phyloP scores from a whole-genome alignment of 2,888 invertebrate species.

The Keiferia lycopersicella region DNA sequence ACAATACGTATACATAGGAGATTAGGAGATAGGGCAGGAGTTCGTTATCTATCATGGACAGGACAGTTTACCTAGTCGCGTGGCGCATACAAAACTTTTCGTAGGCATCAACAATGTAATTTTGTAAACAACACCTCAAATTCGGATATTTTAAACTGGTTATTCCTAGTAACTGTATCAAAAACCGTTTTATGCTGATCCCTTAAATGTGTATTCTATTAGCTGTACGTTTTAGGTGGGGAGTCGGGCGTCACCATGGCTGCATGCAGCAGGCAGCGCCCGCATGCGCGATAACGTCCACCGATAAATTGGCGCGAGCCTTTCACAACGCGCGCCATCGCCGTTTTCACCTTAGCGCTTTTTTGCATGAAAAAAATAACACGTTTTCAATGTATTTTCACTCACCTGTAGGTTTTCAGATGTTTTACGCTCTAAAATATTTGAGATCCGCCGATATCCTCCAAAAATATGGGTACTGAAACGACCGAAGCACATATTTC shows the following conservation, averaged over 20 bases:
- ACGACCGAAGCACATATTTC: not conserved
- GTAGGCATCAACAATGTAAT: too few species aligned
- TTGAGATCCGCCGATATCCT: not conserved
- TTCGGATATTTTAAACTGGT: too few species aligned
- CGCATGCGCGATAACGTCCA: slow-evolving; percentile 74
- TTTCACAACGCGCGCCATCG: slow-evolving; percentile 68
- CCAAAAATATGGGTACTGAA: not conserved
- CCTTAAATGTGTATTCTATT: slow-evolving; percentile 31
- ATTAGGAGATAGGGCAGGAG: not conserved
- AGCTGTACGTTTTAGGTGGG: slow-evolving; percentile 28
- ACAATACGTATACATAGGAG: not conserved
- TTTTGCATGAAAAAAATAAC: slow-evolving; percentile 5
- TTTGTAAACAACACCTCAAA: too few species aligned
- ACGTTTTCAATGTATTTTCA: not conserved
- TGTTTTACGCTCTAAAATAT: not conserved
- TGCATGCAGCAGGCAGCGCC: slow-evolving; percentile 51
- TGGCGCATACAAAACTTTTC: slow-evolving; percentile 68
- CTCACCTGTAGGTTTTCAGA: not conserved
- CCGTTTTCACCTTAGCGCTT: slow-evolving; percentile 70
- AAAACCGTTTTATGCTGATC: slow-evolving; percentile 11
- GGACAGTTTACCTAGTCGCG: slow-evolving; percentile 53
- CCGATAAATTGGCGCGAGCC: slow-evolving; percentile 73
- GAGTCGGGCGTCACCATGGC: slow-evolving; percentile 49
- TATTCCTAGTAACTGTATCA: too few species aligned
- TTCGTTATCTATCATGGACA: not conserved